These are phyloP conservation scores for Rhopalosiphum padi DNA, from an alignment of 1,140 invertebrate species.

Conservation along the genomic window DNA sequence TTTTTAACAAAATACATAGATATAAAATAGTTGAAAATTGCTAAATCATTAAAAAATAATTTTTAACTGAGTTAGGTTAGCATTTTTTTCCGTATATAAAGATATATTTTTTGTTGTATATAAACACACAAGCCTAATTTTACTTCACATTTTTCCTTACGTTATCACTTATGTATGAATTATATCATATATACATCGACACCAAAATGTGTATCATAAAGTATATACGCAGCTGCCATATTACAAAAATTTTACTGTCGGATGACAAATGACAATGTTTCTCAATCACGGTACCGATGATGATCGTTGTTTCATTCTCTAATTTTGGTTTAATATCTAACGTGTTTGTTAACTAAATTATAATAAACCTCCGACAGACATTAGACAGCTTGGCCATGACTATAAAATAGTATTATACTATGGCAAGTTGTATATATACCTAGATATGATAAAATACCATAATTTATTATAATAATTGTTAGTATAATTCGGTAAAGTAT, in stretches of 20 bases:
- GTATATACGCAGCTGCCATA: no score
- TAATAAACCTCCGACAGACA: background rate
- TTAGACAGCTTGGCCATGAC: background rate
- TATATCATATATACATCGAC: background rate
- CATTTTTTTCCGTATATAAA: background rate
- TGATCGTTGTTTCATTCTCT: background rate
- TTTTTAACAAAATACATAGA: no score
- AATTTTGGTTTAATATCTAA: background rate
- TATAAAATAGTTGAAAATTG: no score
- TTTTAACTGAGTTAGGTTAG: no score
- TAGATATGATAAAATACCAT: background rate
- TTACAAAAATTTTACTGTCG: background rate
- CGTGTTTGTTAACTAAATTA: slow-evolving; percentile 16
- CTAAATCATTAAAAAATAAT: no score
- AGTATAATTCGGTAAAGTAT: background rate
- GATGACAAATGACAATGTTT: background rate
- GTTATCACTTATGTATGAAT: no score
- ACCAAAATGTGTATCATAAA: background rate
- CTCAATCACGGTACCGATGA: background rate
- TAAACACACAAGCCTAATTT: background rate
- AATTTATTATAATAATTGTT: slow-evolving; percentile 12
- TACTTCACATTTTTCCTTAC: no score
- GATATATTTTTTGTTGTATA: background rate
- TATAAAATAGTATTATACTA: background rate
- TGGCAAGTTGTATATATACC: background rate